A percentile compares a stretch with the other conserved stretches of the same genome.
Evolutionary conservation across 2,113 vertebrate genomes (phyloP).

Genomic region (Genyomyrus donnyi): DNA sequence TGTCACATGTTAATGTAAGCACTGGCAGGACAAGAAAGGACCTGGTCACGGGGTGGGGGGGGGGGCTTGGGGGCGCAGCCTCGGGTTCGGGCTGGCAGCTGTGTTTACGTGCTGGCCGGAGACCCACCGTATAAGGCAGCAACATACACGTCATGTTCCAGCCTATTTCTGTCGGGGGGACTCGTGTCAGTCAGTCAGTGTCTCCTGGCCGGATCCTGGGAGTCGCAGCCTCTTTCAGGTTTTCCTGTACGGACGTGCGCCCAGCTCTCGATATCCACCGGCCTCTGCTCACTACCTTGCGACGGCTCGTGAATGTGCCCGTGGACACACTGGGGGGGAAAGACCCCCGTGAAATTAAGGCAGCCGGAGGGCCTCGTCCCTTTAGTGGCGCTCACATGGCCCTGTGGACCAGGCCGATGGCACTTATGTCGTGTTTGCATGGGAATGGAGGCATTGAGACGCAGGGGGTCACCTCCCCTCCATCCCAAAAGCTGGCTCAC

Average conservation of each 20-base stretch:
- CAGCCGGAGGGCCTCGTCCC: not conserved
- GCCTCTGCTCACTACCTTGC: not conserved
- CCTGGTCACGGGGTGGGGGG: slow-evolving; percentile 61
- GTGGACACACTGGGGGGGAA: not conserved
- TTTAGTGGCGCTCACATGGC: not conserved
- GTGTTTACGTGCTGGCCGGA: slow-evolving; percentile 77
- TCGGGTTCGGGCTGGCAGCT: slow-evolving; percentile 68
- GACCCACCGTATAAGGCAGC: slow-evolving; percentile 58
- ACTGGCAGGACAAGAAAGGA: slow-evolving; percentile 67
- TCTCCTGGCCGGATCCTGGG: not conserved
- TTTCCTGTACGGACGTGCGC: not conserved
- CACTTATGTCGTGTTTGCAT: not conserved
- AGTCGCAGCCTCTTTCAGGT: not conserved
- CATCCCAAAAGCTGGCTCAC: not conserved
- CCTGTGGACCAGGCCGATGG: not conserved
- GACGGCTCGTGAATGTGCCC: not conserved
- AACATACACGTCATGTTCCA: slow-evolving; percentile 48
- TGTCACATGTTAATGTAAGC: slow-evolving; percentile 68
- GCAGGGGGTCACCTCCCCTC: too few species aligned
- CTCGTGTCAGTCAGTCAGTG: not conserved
- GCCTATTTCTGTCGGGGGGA: not conserved
- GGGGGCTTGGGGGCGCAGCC: slow-evolving; percentile 58
- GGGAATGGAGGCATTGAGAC: not conserved
- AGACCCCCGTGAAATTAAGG: not conserved
- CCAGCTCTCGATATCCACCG: not conserved